These are phyloP conservation scores for Elymnias hypermnestra DNA, from an alignment of 1,140 invertebrate genomes.

Conservation along the genomic window DNA sequence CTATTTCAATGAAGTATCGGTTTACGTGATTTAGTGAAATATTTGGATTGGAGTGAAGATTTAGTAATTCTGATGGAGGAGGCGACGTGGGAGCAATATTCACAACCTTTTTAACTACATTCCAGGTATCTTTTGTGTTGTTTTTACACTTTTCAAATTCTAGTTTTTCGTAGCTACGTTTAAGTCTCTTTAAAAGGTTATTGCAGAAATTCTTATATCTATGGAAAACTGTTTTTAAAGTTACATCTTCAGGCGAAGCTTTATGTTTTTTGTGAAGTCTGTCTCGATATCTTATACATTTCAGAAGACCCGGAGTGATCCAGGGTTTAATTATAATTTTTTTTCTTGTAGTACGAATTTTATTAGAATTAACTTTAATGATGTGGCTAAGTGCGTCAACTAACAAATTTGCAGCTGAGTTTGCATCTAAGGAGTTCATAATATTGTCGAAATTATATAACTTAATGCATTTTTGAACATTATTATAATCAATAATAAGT, in stretches of 20 bases:
- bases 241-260: not conserved
- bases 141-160: constrained; percentile 1
- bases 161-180: constrained; percentile 2
- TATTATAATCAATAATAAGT: not conserved
- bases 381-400: constrained; percentile 1
- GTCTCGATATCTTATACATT: not conserved
- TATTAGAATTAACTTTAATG: not conserved
- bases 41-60: not conserved
- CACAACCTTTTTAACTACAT: too few species aligned
- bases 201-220: too few species aligned
- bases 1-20: not conserved
- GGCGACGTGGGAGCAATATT: too few species aligned
- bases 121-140: too few species aligned
- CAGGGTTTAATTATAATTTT: not conserved
- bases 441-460: not conserved
- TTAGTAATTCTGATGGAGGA: constrained; percentile 1
- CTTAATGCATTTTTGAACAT: not conserved
- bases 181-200: not conserved
- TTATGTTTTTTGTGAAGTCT: not conserved
- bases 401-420: not conserved
- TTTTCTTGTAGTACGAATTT: not conserved
- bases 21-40: not conserved
- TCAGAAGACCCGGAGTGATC: not conserved
- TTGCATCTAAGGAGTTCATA: not conserved
- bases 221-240: too few species aligned